Evolutionary conservation across 2,888 invertebrate genomes (phyloP).

Genomic region (Drosophila kuntzei): DNA sequence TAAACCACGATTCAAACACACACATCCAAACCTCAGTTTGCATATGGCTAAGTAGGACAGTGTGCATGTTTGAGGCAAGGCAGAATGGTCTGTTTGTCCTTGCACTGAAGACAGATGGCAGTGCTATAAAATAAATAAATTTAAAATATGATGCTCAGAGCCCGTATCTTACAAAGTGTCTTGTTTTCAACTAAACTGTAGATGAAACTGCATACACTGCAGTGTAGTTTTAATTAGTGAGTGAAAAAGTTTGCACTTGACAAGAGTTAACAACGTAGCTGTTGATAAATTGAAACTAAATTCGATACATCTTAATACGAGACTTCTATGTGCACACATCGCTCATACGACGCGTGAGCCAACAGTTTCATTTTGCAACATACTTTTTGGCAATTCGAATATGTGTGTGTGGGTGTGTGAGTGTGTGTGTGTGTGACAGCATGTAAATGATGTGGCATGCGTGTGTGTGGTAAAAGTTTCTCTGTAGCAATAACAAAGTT

Average conservation of each 20-base stretch:
- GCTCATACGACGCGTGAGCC: slow-evolving; percentile 32
- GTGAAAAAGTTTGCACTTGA: slow-evolving; percentile 1
- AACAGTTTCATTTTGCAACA: neutral
- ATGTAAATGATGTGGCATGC: slow-evolving; percentile 47
- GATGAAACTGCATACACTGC: neutral
- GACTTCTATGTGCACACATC: slow-evolving; percentile 15
- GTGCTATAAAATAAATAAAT: slow-evolving; percentile 20
- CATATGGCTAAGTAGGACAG: slow-evolving; percentile 14
- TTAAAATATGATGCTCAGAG: slow-evolving; percentile 8
- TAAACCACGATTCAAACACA: slow-evolving; percentile 28
- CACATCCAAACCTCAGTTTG: slow-evolving; percentile 7
- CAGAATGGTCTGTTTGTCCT: slow-evolving; percentile 2
- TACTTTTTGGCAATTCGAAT: slow-evolving; percentile 15
- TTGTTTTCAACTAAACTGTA: neutral
- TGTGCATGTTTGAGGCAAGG: neutral
- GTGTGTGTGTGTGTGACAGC: slow-evolving; percentile 10
- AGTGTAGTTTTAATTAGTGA: slow-evolving; percentile 11
- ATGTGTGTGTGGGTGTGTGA: slow-evolving; percentile 3
- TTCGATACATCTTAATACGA: slow-evolving; percentile 23
- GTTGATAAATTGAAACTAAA: slow-evolving; percentile 26
- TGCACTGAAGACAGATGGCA: slow-evolving; percentile 3
- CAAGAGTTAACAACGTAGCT: slow-evolving; percentile 1
- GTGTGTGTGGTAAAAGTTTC: slow-evolving; percentile 29
- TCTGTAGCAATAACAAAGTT: slow-evolving; percentile 37
- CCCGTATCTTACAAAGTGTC: neutral